Base-by-base conservation (phyloP, 2,888 invertebrate species). In the Drosophila acutilabella region DNA sequence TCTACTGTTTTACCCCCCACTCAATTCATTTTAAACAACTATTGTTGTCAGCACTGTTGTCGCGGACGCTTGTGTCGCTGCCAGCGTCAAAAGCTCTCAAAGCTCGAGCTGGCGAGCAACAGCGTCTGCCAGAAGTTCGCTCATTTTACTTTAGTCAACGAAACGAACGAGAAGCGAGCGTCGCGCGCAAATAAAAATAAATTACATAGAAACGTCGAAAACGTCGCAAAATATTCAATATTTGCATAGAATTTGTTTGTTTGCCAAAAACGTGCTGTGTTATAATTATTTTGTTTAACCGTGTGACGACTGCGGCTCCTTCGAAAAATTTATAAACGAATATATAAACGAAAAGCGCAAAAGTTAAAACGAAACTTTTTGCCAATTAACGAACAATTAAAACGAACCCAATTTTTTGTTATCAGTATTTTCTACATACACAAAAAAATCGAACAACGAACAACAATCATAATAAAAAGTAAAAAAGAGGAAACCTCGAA, bases 91-190 rank as follows among this genome's bases (percentile, higher is more conserved):
- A 54, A 61, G 61, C 61, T 61, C 30, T 45, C 48, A 57, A 57
- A 56, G 56, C 56, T 56, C 56, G 6, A 1, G 44, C 36, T 36
- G 7, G 45, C 61, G 53, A 14, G 26, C 36, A 20, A n/a, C 41
- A 42, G 16, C 42, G 30, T 42, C 23, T 18, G 74, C 70, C 68
- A 80, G 67, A 75, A 58, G 62, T 59, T 72, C 62, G 60, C 76
- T 83, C 89, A 83, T 75, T 83, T 86, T 76, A 86, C 70, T 89
- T 86, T 86, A 86, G 85, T 81, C 82, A 91, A 91, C 91, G 91
- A 91, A 91, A 88, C 89, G 90, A 91, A 91, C 91, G 89, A 82
- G 78, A 54, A 77, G 84, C 89, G 90, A 87, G 81, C 90, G 89
- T 75, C 79, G 78, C 80, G 83, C 81, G 60, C 72, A 72, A 62